These are phyloP conservation scores for Bungarus multicinctus DNA, from an alignment of 2,113 vertebrate species.

Conservation along the genomic window DNA sequence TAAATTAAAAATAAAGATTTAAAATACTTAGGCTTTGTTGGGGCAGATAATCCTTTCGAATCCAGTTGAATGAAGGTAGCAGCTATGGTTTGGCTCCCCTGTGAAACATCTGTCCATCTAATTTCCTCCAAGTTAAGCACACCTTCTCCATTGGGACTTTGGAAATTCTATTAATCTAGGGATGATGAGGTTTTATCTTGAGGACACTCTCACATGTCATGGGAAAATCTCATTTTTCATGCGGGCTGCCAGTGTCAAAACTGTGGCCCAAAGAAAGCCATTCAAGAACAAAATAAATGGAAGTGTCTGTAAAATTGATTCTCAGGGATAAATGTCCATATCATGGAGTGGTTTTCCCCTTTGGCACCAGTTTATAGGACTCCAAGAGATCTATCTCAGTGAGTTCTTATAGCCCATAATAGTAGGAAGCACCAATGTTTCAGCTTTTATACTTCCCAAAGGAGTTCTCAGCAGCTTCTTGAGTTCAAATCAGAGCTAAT, in stretches of 20 bases:
- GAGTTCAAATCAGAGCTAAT: neutral
- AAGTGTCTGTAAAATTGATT: conserved; percentile 27
- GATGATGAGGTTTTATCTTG: neutral
- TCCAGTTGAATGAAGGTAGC: conserved; percentile 56
- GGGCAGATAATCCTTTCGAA: conserved; percentile 67
- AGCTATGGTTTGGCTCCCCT: conserved; percentile 42
- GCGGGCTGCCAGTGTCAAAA: neutral
- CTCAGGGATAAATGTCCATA: conserved; percentile 1
- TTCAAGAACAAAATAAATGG: conserved; percentile 38
- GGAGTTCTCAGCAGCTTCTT: neutral
- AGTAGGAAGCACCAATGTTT: neutral
- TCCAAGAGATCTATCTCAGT: neutral
- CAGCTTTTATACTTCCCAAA: neutral
- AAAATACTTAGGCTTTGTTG: conserved; percentile 44
- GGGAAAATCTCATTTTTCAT: conserved; percentile 11
- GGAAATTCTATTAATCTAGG: neutral
- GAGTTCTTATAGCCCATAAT: neutral
- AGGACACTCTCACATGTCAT: neutral
- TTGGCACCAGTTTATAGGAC: neutral
- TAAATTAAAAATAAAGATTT: conserved; percentile 13
- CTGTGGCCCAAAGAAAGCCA: conserved; percentile 9
- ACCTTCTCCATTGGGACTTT: neutral
- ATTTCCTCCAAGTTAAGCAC: conserved; percentile 27
- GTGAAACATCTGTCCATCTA: conserved; percentile 56
- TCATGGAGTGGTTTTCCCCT: neutral